phyloP scores from a whole-genome alignment of 1,140 invertebrate genomes.

The Drosophila guanche region DNA sequence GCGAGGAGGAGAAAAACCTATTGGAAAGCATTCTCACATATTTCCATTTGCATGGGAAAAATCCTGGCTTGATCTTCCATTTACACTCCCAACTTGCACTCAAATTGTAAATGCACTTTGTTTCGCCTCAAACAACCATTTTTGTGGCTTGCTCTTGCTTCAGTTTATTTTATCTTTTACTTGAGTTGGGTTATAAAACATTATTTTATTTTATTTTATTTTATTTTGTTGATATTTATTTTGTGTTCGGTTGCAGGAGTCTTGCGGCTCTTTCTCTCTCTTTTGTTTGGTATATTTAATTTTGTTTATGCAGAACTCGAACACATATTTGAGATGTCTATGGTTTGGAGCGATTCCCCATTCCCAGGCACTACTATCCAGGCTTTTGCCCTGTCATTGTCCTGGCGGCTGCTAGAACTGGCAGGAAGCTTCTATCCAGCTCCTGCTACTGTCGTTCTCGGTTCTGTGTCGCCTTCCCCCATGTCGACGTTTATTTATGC shows the following conservation, averaged over 20 bases:
- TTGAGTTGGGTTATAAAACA: constrained; percentile 27
- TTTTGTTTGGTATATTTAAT: constrained; percentile 54
- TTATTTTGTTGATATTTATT: constrained; percentile 45
- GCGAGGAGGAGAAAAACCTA: background rate
- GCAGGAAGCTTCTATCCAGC: constrained; percentile 20
- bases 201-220: constrained; percentile 26
- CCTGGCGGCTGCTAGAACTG: constrained; percentile 33
- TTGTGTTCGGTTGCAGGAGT: constrained; percentile 15
- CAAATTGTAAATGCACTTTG: constrained; percentile 55
- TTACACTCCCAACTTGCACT: constrained; percentile 20
- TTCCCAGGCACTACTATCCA: constrained; percentile 30
- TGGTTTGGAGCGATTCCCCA: constrained; percentile 23
- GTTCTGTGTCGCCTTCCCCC: constrained; percentile 71
- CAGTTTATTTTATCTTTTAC: constrained; percentile 24
- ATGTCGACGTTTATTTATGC: constrained; percentile 81
- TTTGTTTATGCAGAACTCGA: constrained; percentile 60
- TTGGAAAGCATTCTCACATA: background rate
- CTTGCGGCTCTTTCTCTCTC: constrained; percentile 22
- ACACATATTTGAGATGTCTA: constrained; percentile 74
- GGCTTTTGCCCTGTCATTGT: constrained; percentile 56
- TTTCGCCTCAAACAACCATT: constrained; percentile 25
- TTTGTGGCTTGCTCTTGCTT: constrained; percentile 22
- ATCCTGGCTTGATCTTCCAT: constrained; percentile 10
- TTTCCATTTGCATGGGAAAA: background rate
- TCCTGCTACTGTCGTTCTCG: constrained; percentile 54